Conservation (phyloP, 2,797 vertebrate genomes). For the Triplophysa yarkandensis region DNA sequence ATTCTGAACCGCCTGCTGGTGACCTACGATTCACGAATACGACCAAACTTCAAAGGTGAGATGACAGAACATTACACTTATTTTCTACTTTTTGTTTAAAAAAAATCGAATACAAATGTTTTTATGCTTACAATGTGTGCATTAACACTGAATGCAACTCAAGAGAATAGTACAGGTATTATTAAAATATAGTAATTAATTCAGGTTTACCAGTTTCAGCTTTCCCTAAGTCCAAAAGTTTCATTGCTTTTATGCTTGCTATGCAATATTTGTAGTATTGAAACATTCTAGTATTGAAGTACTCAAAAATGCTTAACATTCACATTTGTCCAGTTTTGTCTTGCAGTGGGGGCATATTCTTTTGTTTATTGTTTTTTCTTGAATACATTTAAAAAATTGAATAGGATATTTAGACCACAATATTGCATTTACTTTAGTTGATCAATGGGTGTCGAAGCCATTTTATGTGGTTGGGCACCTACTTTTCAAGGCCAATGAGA, state of each 20-base stretch:
- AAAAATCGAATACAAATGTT: too few relatives aligned
- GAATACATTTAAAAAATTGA: not conserved
- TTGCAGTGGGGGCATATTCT: not conserved
- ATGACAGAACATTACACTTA: not conserved
- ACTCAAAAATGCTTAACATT: not conserved
- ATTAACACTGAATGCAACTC: too few relatives aligned
- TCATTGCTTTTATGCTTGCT: not conserved
- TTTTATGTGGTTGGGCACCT: too few relatives aligned
- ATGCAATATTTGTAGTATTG: not conserved
- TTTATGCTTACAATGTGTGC: too few relatives aligned
- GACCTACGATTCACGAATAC: constrained; percentile 92
- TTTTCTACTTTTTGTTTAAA: not conserved
- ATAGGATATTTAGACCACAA: not conserved
- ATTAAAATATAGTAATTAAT: too few relatives aligned
- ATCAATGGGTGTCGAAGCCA: too few relatives aligned
- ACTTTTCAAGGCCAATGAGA: too few relatives aligned
- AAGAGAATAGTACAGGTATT: too few relatives aligned
- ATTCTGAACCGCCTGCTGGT: constrained; percentile 91
- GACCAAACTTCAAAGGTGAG: constrained; percentile 95
- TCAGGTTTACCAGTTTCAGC: too few relatives aligned
- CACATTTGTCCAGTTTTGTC: not conserved
- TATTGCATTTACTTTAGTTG: not conserved
- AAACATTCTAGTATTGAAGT: not conserved
- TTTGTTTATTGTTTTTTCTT: not conserved
- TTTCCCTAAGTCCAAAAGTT: not conserved